Conservation (phyloP, 2,888 invertebrate genomes). For the Marasmarcha lunaedactyla region DNA sequence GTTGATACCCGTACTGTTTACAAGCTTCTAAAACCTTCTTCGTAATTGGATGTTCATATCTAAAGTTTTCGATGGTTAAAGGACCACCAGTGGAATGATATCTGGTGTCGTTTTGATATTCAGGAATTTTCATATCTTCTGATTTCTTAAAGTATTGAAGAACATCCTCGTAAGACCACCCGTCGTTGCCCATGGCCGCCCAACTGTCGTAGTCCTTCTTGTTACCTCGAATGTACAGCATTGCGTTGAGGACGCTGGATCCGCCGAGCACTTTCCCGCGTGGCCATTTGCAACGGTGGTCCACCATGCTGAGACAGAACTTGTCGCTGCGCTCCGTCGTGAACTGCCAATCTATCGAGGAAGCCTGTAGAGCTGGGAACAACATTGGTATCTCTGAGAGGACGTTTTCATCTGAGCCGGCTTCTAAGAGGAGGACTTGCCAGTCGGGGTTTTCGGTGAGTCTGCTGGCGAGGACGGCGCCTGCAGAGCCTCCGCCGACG, state of each 20-base stretch:
- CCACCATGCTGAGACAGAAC: slow-evolving; percentile 77
- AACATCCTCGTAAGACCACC: slow-evolving; percentile 84
- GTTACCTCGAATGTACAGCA: slow-evolving; percentile 90
- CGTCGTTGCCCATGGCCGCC: slow-evolving; percentile 78
- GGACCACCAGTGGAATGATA: slow-evolving; percentile 82
- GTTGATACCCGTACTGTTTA: slow-evolving; percentile 76
- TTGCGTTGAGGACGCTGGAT: slow-evolving; percentile 87
- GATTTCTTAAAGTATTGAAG: slow-evolving; percentile 84
- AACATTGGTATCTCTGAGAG: slow-evolving; percentile 79
- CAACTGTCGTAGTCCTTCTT: slow-evolving; percentile 87
- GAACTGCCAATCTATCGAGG: slow-evolving; percentile 86
- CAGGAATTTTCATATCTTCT: slow-evolving; percentile 80
- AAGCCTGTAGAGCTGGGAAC: slow-evolving; percentile 78
- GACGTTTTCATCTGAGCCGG: slow-evolving; percentile 80
- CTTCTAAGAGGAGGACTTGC: slow-evolving; percentile 83
- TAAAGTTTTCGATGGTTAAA: slow-evolving; percentile 78
- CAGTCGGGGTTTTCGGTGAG: slow-evolving; percentile 80
- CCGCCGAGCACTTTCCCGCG: slow-evolving; percentile 85
- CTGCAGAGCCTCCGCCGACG: slow-evolving; percentile 86
- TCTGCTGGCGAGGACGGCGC: slow-evolving; percentile 82
- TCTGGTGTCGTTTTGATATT: slow-evolving; percentile 52
- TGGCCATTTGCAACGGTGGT: slow-evolving; percentile 78
- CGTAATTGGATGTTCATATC: slow-evolving; percentile 77
- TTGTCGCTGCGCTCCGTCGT: slow-evolving; percentile 77
- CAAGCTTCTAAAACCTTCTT: slow-evolving; percentile 78